Base-by-base conservation (phyloP, 2,888 invertebrate species). In the Eledona agricola region DNA sequence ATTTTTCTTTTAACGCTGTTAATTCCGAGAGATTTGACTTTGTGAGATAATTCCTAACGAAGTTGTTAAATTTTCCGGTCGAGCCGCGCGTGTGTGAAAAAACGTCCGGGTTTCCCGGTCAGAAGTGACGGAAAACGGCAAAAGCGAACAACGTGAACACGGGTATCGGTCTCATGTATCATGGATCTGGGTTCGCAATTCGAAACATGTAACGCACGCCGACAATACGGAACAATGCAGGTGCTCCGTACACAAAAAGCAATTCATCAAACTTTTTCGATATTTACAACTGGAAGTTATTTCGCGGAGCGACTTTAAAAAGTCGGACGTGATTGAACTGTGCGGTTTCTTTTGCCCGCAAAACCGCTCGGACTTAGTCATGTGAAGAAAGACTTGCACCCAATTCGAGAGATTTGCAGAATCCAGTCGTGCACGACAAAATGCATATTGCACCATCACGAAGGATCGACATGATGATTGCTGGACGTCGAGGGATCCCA, bases 381-480 rank as follows among this genome's bases (percentile, higher is more conserved):
- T 57, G 57, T 55, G 51, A 55, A 56, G 55, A 55, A 55, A 57
- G 51, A 49, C 40, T 51, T 55, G 53, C 55, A 57, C 57, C 50
- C 54, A 55, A 55, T 57, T 57, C 51, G 19, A 50, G 25, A 57
- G 55, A 57, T 57, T 57, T 55, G 53, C 55, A 50, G 55, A 46
- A 57, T 55, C 23, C 57, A 57, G 47, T 57, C 57, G 57, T 57
- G 57, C 57, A 55, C 55, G 49, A 57, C 57, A 55, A 49, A 56
- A 51, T 57, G 57, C 57, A 57, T 57, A 57, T 57, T 55, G 55
- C 55, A 47, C 45, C 28, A 55, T 57, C 57, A 51, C 57, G 55
- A 57, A 51, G 37, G 23, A 20, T 26, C 26, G 13, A 28, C 47
- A 32, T 43, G 42, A 38, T 31, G 20, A 19, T 19, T 19, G n/a